Conservation (phyloP, 2,888 invertebrate genomes). For the Oasisia sp. region DNA sequence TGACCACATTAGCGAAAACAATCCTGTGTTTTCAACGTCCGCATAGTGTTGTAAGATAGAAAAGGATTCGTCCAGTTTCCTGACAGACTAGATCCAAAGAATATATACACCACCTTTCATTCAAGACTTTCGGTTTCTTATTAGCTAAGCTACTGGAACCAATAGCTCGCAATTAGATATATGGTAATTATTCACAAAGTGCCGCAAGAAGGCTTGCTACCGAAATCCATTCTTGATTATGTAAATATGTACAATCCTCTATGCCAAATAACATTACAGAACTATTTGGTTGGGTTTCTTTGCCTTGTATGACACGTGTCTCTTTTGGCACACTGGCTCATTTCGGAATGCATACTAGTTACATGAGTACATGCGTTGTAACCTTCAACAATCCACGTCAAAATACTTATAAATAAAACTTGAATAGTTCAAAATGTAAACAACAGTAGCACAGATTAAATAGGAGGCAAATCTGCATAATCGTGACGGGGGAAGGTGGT, state of each 20-base stretch:
- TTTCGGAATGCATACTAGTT: not conserved
- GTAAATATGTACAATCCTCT: not conserved
- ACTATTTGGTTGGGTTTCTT: not conserved
- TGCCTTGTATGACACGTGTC: not conserved
- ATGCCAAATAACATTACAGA: not conserved
- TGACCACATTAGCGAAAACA: not conserved
- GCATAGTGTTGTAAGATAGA: not conserved
- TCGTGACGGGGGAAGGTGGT: not conserved
- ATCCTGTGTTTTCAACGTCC: not conserved
- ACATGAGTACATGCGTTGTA: not conserved
- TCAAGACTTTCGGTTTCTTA: too few relatives aligned
- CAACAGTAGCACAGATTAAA: not conserved
- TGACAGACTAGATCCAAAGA: too few relatives aligned
- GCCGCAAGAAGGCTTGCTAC: too few relatives aligned
- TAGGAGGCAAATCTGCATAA: not conserved
- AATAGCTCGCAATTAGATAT: too few relatives aligned
- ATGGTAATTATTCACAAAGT: too few relatives aligned
- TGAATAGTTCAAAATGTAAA: not conserved
- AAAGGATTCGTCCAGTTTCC: not conserved
- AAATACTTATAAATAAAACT: not conserved
- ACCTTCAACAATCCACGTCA: not conserved
- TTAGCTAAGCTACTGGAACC: too few relatives aligned
- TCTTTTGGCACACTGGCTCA: not conserved
- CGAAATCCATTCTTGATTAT: too few relatives aligned
- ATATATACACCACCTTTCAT: too few relatives aligned